Base-by-base conservation (phyloP, 1,140 invertebrate genomes). In the Anagrus nilaparvatae region DNA sequence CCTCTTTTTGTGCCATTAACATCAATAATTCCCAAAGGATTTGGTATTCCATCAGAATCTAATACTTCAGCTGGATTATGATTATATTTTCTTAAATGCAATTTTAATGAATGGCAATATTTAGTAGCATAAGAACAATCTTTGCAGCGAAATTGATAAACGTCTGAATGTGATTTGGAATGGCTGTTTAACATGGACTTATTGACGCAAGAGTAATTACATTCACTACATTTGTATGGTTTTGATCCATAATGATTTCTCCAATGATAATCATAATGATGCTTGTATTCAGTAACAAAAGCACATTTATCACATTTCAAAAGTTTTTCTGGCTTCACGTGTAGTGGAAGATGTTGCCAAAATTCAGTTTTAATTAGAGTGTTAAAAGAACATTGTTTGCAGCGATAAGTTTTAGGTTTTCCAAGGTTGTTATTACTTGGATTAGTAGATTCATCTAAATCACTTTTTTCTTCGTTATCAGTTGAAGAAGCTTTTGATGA, bases 171-270 rank as follows among this genome's bases (percentile, higher is more conserved):
- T 0, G 90, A 96, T 60, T 99, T 99, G 53, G 97, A 77, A 56
- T 99, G 97, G 0, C 91, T 96, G 59, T 97, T 98, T 9, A 99
- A 71, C 97, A 99, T 99, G 1, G 94, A 98, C 60, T 99, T 98
- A 67, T 97, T 99, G 3, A 99, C 95, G 59, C 96, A 99, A 0
- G 81, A 78, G 56, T 97, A 97, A 10, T 75, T 74, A 64, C 92
- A 97, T 52, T 94, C 84, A 35, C 76, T 70, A 63, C 97, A 99
- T 58, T 94, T 91, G 71, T 92, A 99, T 1, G 96, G 96, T 56
- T 99, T 99, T 0, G 84, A 87, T 6, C 92, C 91, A 51, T 84
- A 79, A 61, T 99, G 97, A 60, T 97, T 97, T 6, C 90, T 73
- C 52, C 97, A 73, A 61, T 97, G 97, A 57, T 99, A 99, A 55